phyloP scores from a whole-genome alignment of 2,113 vertebrate species.

The Speoplatyrhinus poulsoni region DNA sequence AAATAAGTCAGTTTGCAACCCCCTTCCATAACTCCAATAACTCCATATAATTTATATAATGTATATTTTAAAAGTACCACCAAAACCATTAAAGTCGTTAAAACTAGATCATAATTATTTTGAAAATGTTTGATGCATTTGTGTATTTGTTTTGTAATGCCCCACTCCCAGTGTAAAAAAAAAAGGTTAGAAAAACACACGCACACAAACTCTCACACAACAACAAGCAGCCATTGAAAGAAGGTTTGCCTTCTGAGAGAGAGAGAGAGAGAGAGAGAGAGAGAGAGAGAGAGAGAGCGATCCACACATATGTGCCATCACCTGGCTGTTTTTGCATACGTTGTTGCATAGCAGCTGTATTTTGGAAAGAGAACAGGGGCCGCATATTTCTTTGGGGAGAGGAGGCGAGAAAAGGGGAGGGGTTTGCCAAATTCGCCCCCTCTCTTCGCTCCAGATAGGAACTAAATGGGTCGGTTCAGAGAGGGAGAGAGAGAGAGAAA shows the following conservation, averaged over 20 bases:
- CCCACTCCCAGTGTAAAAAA: slow-evolving; percentile 20
- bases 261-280: neutral
- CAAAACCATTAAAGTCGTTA: too few species aligned
- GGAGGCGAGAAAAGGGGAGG: slow-evolving; percentile 13
- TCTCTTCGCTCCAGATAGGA: slow-evolving; percentile 36
- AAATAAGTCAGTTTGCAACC: too few species aligned
- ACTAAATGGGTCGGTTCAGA: slow-evolving; percentile 40
- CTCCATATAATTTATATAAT: too few species aligned
- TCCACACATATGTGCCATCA: slow-evolving; percentile 65
- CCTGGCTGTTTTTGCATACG: slow-evolving; percentile 72
- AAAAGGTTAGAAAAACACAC: neutral
- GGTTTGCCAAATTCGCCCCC: slow-evolving; percentile 21
- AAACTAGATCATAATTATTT: too few species aligned
- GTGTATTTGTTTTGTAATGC: neutral
- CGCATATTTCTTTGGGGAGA: slow-evolving; percentile 62
- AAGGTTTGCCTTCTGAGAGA: slow-evolving; percentile 8
- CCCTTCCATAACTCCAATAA: too few species aligned
- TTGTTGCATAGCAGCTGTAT: slow-evolving; percentile 82
- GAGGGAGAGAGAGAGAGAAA: slow-evolving; percentile 35
- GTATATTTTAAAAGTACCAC: too few species aligned
- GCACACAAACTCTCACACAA: neutral
- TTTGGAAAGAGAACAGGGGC: slow-evolving; percentile 76
- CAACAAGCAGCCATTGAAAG: slow-evolving; percentile 28
- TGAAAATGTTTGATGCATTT: too few species aligned
- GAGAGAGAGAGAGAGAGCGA: slow-evolving; percentile 18